Evolutionary conservation across 2,113 vertebrate species (phyloP).

Genomic region (Pungitius pungitius): DNA sequence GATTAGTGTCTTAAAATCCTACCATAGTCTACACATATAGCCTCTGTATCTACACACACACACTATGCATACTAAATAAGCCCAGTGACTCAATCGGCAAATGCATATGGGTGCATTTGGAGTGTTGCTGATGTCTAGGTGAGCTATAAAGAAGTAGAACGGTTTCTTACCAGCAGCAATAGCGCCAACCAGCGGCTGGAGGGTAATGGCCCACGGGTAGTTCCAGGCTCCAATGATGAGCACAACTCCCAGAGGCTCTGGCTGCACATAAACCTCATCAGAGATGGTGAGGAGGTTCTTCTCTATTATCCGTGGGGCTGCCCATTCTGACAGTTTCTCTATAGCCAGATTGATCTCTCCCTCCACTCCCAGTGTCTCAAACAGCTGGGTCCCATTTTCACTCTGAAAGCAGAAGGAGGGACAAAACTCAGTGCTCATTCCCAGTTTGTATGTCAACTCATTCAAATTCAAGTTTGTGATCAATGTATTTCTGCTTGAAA

Average conservation of each 20-base stretch:
- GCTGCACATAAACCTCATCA: constrained; percentile 83
- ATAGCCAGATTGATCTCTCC: constrained; percentile 80
- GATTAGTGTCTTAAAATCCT: background rate
- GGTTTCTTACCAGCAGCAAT: constrained; percentile 96
- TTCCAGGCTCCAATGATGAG: constrained; percentile 94
- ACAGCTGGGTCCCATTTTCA: constrained; percentile 67
- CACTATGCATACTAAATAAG: background rate
- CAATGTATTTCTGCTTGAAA: background rate
- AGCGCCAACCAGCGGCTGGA: constrained; percentile 90
- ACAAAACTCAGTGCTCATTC: background rate
- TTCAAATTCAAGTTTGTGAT: background rate
- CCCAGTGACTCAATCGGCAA: background rate
- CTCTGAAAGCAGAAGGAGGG: constrained; percentile 68
- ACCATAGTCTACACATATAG: background rate
- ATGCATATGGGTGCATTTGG: background rate
- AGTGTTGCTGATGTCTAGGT: too few relatives aligned
- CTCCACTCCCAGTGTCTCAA: constrained; percentile 80
- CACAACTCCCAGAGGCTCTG: constrained; percentile 88
- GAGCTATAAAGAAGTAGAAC: too few relatives aligned
- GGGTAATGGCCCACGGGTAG: constrained; percentile 85
- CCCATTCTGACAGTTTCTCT: constrained; percentile 84
- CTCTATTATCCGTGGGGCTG: constrained; percentile 76
- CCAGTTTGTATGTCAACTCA: background rate
- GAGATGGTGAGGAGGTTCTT: constrained; percentile 81
- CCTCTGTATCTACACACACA: background rate